Evolutionary conservation across 2,888 invertebrate species (phyloP).

Genomic region (Macrosoma leucophasiata): DNA sequence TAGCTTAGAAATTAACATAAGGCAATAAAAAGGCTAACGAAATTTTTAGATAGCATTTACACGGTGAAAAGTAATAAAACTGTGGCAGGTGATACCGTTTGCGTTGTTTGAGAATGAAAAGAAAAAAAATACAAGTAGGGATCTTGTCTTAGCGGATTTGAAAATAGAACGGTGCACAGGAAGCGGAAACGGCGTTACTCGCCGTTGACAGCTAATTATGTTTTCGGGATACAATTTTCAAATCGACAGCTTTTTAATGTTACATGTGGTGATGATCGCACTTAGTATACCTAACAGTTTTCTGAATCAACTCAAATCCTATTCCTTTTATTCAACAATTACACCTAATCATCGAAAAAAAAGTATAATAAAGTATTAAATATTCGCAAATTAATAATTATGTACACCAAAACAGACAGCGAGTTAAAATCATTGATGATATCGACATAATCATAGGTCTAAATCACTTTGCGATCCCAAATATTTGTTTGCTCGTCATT

Average conservation of each 20-base stretch:
- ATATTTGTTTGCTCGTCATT: no score
- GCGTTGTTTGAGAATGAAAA: slow-evolving; percentile 27
- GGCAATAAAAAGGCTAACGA: slow-evolving; percentile 69
- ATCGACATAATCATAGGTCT: no score
- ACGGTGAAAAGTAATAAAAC: slow-evolving; percentile 54
- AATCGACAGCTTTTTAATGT: slow-evolving; percentile 63
- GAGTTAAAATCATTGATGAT: no score
- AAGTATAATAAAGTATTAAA: no score
- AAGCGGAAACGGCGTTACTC: slow-evolving; percentile 66
- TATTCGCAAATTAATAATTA: no score
- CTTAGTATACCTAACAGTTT: slow-evolving; percentile 4
- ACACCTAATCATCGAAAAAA: no score
- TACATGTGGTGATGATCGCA: slow-evolving; percentile 21
- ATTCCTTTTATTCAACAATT: no score
- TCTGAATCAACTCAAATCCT: no score
- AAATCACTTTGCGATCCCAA: no score
- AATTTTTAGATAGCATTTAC: slow-evolving; percentile 69
- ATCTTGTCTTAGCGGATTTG: slow-evolving; percentile 52
- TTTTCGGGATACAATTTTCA: slow-evolving; percentile 59
- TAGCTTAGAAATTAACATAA: slow-evolving; percentile 74
- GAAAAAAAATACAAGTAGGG: slow-evolving; percentile 32
- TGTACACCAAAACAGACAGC: no score
- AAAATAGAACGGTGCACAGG: slow-evolving; percentile 68
- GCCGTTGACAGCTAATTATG: slow-evolving; percentile 72
- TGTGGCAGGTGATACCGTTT: slow-evolving; percentile 53